Base-by-base conservation (phyloP, 2,888 invertebrate species). In the Harpalus rufipes region DNA sequence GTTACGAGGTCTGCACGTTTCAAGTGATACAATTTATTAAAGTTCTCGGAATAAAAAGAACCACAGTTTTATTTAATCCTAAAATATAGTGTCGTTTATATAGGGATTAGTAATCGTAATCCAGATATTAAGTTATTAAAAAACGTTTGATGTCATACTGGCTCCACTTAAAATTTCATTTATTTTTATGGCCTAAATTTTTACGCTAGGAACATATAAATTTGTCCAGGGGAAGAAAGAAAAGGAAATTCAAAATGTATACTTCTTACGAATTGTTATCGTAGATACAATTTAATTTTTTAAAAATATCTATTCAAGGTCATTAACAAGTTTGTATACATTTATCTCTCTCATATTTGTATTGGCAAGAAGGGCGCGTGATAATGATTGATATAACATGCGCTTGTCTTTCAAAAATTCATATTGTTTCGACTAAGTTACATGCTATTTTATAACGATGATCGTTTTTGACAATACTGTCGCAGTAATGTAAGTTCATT, bases 121-220 rank as follows among this genome's bases (percentile, higher is more conserved):
- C 61, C 76, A 84, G 84, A 76, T 84, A 84, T 84, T 63, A 84
- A 84, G 76, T 84, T 84, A 84, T 84, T 84, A 76, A 84, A 84
- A 84, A 74, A 84, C 84, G 41, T 76, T 84, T 74, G 16, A 63
- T 63, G 84, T 84, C 84, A 76, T 59, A 16, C 59, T 32, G 76
- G 39, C 56, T 10, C 56, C 74, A 61, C 21, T 78, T 84, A 84
- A 76, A 83, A 59, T 84, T 84, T 84, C 81, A 80, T 80, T 80
- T 80, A 80, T 80, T 80, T 80, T 80, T 80, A 80, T 41, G 61
- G 61, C 41, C 61, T 32, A 44, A 59, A 39, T 80, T 80, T 80
- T 78, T 78, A 58, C 56, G 32, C 41, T 25, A 44, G 51, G 8
- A 41, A 12, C 72, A 7, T 8, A 39, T 68, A 68, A 68, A 39